Conservation (phyloP, 2,888 invertebrate genomes). For the Cryptosula pallasiana region DNA sequence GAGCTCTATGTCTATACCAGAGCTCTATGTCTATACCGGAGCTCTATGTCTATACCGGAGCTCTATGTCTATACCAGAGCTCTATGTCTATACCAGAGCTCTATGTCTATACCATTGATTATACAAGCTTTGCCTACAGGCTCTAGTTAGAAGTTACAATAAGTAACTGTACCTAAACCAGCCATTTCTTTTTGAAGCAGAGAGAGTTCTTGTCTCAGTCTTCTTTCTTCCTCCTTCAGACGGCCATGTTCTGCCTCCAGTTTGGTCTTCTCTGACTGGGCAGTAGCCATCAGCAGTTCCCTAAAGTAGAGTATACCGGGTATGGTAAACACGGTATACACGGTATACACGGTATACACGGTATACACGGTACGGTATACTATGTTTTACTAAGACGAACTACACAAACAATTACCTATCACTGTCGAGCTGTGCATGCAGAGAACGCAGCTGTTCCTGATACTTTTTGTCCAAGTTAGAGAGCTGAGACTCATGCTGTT, state of each 20-base stretch:
- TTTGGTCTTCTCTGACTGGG: conserved; percentile 45
- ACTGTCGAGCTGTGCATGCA: conserved; percentile 64
- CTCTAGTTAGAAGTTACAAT: too few species aligned
- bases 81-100: too few species aligned
- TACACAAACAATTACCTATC: too few species aligned
- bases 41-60: too few species aligned
- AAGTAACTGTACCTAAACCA: neutral
- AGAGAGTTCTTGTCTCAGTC: conserved; percentile 63
- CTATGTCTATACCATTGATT: too few species aligned
- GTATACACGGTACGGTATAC: too few species aligned
- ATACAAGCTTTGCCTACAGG: too few species aligned
- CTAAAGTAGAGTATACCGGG: conserved; percentile 39
- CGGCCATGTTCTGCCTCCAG: conserved; percentile 64
- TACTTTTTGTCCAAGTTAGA: conserved; percentile 69
- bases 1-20: too few species aligned
- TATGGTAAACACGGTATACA: neutral
- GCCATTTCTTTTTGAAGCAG: conserved; percentile 55
- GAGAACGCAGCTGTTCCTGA: conserved; percentile 67
- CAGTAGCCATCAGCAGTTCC: conserved; percentile 64
- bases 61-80: too few species aligned
- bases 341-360: too few species aligned
- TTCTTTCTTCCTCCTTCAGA: conserved; percentile 66
- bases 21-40: too few species aligned
- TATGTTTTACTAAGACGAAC: too few species aligned
- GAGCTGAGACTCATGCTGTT: conserved; percentile 64